Evolutionary conservation across 1,140 invertebrate genomes (phyloP), one percentile per base, ranked within the genome.

Genomic region (Cydia fagiglandana): DNA sequence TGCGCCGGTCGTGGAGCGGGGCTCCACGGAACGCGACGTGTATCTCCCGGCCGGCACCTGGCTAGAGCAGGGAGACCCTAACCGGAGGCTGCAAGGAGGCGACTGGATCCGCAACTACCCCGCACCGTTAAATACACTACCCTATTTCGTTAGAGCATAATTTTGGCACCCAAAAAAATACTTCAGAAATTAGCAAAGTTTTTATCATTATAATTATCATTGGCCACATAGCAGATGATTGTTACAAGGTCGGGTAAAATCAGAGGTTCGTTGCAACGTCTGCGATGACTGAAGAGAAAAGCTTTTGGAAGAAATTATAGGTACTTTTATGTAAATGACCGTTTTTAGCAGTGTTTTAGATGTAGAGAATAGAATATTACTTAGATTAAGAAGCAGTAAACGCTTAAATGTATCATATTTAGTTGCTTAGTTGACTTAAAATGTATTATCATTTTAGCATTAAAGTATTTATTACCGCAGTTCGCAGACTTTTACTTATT

Each of bases 1-100:
- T 0, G 97, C 97, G 0, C 97, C 97, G 0, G 95, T 98, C 1
- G 79, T 98, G 17, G 92, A 95, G 41, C 85, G 96, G 90, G 94
- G 95, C n/a, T 94, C 94, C 41, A 81, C 81, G 0, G 83, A 83
- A 13, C 93, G 97, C 12, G 94, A 98, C 84, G 94, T 98, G 56
- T 98, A 97, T 88, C 87, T 98, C 15, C 97, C 97, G 1, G 0
- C 75, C 76, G 90, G 90, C 6, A 64, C 41, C 17, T 92, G 90
- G 90, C 86, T 94, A 87, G 94, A 2, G 79, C 77, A 90, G 6
- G 94, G 93, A 13, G 80, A 93, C 56, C 83, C 88, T 12, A 84
- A 87, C 7, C 79, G 66, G 0, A 80, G 92, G 0, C 88, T 94
- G 45, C 80, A 78, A 3, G 96, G 96, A 6, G 86, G 85, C 0